Evolutionary conservation across 2,113 vertebrate species (phyloP).

Genomic region (Sinocyclocheilus maitianheensis): DNA sequence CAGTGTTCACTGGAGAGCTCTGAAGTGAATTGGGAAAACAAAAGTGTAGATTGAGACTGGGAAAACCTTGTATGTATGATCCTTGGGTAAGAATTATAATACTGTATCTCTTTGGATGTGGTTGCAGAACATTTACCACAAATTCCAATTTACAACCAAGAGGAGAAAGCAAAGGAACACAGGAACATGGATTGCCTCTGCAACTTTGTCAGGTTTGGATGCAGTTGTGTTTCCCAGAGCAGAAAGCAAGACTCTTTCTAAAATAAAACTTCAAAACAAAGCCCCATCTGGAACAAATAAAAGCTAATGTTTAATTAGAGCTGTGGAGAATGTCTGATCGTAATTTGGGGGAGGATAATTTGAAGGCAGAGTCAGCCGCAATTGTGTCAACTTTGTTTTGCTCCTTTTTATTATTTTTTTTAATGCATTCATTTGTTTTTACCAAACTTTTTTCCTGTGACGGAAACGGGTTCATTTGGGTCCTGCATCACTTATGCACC

Average conservation of each 20-base stretch:
- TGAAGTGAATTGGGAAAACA: background rate
- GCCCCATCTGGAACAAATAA: conserved; percentile 84
- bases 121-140: background rate
- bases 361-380: conserved; percentile 74
- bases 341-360: conserved; percentile 82
- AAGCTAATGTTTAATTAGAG: conserved; percentile 82
- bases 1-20: background rate
- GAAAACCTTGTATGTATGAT: background rate
- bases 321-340: conserved; percentile 72
- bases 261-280: conserved; percentile 69
- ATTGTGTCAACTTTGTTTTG: conserved; percentile 73
- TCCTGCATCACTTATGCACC: conserved; percentile 42
- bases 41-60: background rate
- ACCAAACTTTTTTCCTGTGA: conserved; percentile 49
- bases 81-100: background rate
- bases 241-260: conserved; percentile 63
- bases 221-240: conserved; percentile 56
- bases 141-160: background rate
- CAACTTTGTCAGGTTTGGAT: conserved; percentile 47
- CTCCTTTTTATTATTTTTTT: conserved; percentile 59
- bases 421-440: conserved; percentile 58
- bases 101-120: background rate
- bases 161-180: background rate
- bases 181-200: conserved; percentile 12
- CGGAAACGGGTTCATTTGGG: conserved; percentile 49